These are phyloP conservation scores for Standfussiana lucernea DNA, from an alignment of 2,888 invertebrate genomes.

Conservation along the genomic window DNA sequence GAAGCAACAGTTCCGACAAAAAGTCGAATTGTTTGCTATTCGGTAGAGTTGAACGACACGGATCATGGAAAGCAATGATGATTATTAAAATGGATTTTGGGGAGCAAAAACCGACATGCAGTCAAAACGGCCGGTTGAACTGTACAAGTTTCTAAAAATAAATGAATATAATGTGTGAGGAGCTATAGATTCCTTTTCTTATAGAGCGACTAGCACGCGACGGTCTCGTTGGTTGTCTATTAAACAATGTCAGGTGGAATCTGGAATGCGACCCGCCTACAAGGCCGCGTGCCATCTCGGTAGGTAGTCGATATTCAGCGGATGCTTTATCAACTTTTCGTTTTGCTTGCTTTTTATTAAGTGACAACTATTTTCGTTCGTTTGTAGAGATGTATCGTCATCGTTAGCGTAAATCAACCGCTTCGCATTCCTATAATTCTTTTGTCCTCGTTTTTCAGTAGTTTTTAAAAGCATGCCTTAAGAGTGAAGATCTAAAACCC, in stretches of 20 bases:
- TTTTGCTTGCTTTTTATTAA: slow-evolving; percentile 54
- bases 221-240: slow-evolving; percentile 70
- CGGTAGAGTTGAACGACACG: slow-evolving; percentile 54
- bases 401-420: slow-evolving; percentile 27
- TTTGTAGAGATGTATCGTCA: slow-evolving; percentile 32
- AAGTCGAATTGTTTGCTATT: slow-evolving; percentile 42
- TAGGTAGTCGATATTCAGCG: slow-evolving; percentile 71
- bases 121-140: slow-evolving; percentile 47
- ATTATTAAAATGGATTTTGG: slow-evolving; percentile 44
- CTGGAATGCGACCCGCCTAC: slow-evolving; percentile 89
- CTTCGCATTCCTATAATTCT: slow-evolving; percentile 15
- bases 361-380: slow-evolving; percentile 44
- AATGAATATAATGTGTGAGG: slow-evolving; percentile 49
- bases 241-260: slow-evolving; percentile 87
- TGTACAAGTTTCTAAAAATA: slow-evolving; percentile 59
- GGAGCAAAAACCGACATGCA: slow-evolving; percentile 48
- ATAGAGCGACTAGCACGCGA: slow-evolving; percentile 68
- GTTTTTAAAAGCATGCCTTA: neutral
- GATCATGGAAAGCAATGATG: slow-evolving; percentile 41
- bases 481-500: neutral
- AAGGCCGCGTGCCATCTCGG: slow-evolving; percentile 83
- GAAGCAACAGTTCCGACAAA: slow-evolving; percentile 54
- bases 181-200: slow-evolving; percentile 67
- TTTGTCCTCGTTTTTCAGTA: slow-evolving; percentile 4
- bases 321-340: slow-evolving; percentile 64